These are phyloP conservation scores for Drosophila rubida DNA, from an alignment of 2,888 invertebrate species.

Conservation along the genomic window DNA sequence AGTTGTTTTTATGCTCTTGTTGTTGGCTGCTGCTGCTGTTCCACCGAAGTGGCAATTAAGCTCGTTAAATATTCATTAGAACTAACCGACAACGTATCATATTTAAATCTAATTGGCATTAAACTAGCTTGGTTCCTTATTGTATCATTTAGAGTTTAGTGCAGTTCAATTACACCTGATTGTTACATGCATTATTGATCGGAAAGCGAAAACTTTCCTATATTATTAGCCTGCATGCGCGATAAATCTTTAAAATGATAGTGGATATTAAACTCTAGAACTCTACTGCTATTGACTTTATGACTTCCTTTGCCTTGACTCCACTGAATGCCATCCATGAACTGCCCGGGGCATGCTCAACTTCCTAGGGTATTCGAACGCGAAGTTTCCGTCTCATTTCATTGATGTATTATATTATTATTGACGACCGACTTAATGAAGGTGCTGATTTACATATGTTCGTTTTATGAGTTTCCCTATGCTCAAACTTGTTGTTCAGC, in stretches of 20 bases:
- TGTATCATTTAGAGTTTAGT: slow-evolving; percentile 28
- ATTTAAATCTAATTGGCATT: slow-evolving; percentile 67
- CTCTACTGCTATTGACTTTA: not conserved
- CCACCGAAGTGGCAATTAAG: slow-evolving; percentile 53
- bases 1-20: slow-evolving; percentile 21
- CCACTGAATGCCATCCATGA: not conserved
- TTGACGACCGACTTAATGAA: slow-evolving; percentile 3
- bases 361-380: not conserved
- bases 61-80: slow-evolving; percentile 67
- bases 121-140: slow-evolving; percentile 57
- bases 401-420: not conserved
- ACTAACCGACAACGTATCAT: slow-evolving; percentile 34
- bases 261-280: not conserved
- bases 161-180: slow-evolving; percentile 38
- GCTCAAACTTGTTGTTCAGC: slow-evolving; percentile 1
- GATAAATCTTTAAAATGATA: slow-evolving; percentile 1
- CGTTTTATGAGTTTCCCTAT: slow-evolving; percentile 4
- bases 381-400: not conserved
- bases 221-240: slow-evolving; percentile 45
- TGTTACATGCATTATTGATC: slow-evolving; percentile 15
- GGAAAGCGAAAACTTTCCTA: slow-evolving; percentile 27
- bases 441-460: slow-evolving; percentile 3
- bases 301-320: slow-evolving; percentile 14
- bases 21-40: not conserved
- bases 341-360: not conserved